Base-by-base conservation (phyloP, 2,113 vertebrate genomes). In the Elanoides forficatus region DNA sequence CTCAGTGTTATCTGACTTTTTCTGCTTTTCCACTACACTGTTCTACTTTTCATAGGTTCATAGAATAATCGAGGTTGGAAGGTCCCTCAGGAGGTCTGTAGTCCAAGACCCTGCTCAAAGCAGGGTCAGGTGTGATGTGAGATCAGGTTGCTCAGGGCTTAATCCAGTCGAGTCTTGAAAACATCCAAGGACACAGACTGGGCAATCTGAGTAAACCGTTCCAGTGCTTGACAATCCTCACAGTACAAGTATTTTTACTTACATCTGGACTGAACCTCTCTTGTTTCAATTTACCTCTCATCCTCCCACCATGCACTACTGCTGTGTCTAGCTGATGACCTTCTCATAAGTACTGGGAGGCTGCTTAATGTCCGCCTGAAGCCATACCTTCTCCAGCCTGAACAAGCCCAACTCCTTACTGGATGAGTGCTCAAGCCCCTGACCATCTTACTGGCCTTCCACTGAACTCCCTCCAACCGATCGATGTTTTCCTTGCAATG, bases 1-100 rank as follows among this genome's bases (percentile, higher is more conserved):
- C 40, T 82, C 40, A 10, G 23, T 47, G 29, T 82, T 47, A 79
- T 43, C 36, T 85, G 62, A 67, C 21, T 70, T 67, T 7, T 59
- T 89, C 32, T 81, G 1, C 38, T 84, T 86, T 71, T 66, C 50
- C 11, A 2, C 76, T 67, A 7, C 1, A 2, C 11, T 40, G 15
- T 67, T 93, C 18, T 87, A 30, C 43, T 81, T 91, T 74, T 87
- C 10, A 9, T 63, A 70, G 38, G 34, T 47, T 80, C 36, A 21
- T 12, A 23, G 60, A 74, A 59, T 67, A 86, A 48, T 62, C 5
- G 3, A 58, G 36, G 7, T 89, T 89, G 63, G n/a, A 81, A 86
- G 16, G 73, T 53, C 50, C 45, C 22, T 73, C 3, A 1, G 0
- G 0, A 1, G 0, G 0, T 81, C 59, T 91, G 27, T 50, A 42